Evolutionary conservation across 2,113 vertebrate genomes (phyloP).

Genomic region (Strix uralensis): DNA sequence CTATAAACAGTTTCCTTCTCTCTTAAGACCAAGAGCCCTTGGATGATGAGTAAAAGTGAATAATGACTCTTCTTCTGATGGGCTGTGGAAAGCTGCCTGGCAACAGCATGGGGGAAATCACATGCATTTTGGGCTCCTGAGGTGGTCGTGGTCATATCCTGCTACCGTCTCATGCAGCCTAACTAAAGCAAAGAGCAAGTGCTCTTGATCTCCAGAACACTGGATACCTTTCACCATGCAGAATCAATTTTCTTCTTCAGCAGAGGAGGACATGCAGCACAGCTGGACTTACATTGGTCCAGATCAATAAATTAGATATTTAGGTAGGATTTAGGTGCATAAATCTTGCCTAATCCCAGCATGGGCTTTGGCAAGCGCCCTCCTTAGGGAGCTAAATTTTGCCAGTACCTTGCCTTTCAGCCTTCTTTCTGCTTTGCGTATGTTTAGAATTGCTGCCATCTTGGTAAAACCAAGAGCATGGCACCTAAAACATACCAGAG

Average conservation of each 20-base stretch:
- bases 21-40: background rate
- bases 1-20: background rate
- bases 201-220: background rate
- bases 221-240: background rate
- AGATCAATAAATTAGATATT: background rate
- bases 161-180: background rate
- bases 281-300: background rate
- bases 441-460: background rate
- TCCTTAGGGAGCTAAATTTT: background rate
- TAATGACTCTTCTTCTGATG: background rate
- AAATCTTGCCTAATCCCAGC: background rate
- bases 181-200: background rate
- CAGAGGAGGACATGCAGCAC: background rate
- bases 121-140: background rate
- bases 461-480: background rate
- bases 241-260: background rate
- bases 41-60: background rate
- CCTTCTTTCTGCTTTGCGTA: background rate
- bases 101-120: background rate
- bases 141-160: background rate
- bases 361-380: background rate
- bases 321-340: background rate
- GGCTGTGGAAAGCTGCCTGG: background rate
- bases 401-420: background rate
- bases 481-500: background rate